phyloP scores from a whole-genome alignment of 2,113 vertebrate species.

The Aptenodytes patagonicus region DNA sequence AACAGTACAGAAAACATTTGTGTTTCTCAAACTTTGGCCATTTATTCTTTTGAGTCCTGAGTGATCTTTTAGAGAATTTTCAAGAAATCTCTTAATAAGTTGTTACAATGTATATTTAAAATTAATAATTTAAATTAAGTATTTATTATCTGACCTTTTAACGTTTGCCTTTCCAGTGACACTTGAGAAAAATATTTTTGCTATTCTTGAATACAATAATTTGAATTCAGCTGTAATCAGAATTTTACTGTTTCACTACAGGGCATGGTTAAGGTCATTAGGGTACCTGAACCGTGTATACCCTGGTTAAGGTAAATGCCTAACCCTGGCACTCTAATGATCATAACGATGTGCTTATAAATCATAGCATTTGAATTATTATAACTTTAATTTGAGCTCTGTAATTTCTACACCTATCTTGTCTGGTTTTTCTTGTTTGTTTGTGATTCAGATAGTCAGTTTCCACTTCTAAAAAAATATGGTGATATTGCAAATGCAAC shows the following conservation, averaged over 20 bases:
- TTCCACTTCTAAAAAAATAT: neutral
- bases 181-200: neutral
- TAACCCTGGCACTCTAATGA: neutral
- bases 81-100: neutral
- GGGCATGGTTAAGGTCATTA: neutral
- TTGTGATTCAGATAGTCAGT: neutral
- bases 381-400: neutral
- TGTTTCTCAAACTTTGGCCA: neutral
- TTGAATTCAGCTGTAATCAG: neutral
- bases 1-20: neutral
- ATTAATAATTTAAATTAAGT: neutral
- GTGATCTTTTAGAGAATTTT: neutral
- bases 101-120: neutral
- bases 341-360: neutral
- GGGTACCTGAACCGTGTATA: neutral
- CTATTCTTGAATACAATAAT: neutral
- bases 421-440: neutral
- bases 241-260: neutral
- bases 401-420: neutral
- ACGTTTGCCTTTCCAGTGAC: neutral
- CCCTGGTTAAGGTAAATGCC: neutral
- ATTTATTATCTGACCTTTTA: neutral
- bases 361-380: neutral
- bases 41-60: neutral
- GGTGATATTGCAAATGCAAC: neutral